phyloP scores from a whole-genome alignment of 1,140 invertebrate genomes.

The Anadara kagoshimensis region DNA sequence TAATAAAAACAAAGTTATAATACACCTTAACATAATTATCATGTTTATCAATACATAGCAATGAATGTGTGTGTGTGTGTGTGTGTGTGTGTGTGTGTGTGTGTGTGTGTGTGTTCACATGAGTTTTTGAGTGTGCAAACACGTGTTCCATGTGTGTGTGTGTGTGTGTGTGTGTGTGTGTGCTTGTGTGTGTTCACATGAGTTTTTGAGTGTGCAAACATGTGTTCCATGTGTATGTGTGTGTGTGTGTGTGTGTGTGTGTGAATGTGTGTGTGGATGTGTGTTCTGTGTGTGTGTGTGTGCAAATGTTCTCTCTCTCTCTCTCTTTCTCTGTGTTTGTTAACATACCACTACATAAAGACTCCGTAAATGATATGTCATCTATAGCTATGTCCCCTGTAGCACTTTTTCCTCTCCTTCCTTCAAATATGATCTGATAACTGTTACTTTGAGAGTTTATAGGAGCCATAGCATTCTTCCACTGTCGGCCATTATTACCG shows the following conservation, averaged over 20 bases:
- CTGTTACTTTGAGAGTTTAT: constrained; percentile 33
- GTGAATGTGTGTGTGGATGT: neutral
- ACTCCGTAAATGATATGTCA: constrained; percentile 76
- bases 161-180: neutral
- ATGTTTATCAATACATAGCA: too few species aligned
- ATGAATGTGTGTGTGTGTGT: too few species aligned
- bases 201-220: too few species aligned
- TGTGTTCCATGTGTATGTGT: neutral
- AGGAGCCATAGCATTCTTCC: constrained; percentile 56
- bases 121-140: neutral
- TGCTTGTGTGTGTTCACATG: too few species aligned
- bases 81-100: neutral
- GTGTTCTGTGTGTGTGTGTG: too few species aligned
- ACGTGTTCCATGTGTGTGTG: too few species aligned
- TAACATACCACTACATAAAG: constrained; percentile 63
- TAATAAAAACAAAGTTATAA: too few species aligned
- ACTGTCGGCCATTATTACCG: constrained; percentile 50
- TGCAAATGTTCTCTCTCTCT: too few species aligned
- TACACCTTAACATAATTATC: too few species aligned
- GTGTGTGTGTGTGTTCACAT: too few species aligned
- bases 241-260: too few species aligned
- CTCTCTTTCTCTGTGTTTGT: too few species aligned
- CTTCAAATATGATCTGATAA: constrained; percentile 68
- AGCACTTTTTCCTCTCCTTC: constrained; percentile 80
- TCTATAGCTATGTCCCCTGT: constrained; percentile 86